These are phyloP conservation scores for Zelostemma sp. DNA, from an alignment of 1,140 invertebrate genomes.

Conservation along the genomic window DNA sequence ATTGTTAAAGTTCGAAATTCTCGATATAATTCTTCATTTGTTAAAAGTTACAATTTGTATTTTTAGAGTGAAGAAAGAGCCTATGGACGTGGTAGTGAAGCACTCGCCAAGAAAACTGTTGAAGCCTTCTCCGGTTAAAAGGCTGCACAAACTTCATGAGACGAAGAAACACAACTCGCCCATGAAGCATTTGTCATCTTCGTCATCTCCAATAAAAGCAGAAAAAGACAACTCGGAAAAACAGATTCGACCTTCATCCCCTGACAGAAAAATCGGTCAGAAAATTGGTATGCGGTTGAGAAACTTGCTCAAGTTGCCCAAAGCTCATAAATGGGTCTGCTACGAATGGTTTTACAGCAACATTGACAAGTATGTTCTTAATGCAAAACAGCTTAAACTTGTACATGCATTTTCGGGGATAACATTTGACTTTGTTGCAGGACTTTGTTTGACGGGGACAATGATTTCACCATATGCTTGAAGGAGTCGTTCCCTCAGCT, in stretches of 20 bases:
- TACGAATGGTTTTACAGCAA: slow-evolving; percentile 99
- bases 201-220: slow-evolving; percentile 68
- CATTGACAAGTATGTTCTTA: slow-evolving; percentile 82
- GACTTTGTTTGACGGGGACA: slow-evolving; percentile 94
- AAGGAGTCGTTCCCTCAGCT: slow-evolving; percentile 95
- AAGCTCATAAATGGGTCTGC: slow-evolving; percentile 99
- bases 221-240: slow-evolving; percentile 63
- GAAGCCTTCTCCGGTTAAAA: slow-evolving; percentile 71
- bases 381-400: neutral
- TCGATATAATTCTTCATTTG: no score
- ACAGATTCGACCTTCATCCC: slow-evolving; percentile 69
- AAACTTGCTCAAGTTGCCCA: slow-evolving; percentile 97
- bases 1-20: neutral
- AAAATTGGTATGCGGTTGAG: slow-evolving; percentile 90
- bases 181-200: slow-evolving; percentile 59
- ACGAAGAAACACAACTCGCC: slow-evolving; percentile 69
- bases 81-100: slow-evolving; percentile 55
- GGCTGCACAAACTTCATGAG: no score
- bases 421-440: no score
- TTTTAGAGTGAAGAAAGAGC: slow-evolving; percentile 66
- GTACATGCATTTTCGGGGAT: no score
- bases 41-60: no score
- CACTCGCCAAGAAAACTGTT: slow-evolving; percentile 68
- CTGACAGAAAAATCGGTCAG: slow-evolving; percentile 85
- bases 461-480: slow-evolving; percentile 96